Evolutionary conservation across 2,113 vertebrate species (phyloP), one percentile per base, ranked within the genome.

Genomic region (Sinocyclocheilus anophthalmus): DNA sequence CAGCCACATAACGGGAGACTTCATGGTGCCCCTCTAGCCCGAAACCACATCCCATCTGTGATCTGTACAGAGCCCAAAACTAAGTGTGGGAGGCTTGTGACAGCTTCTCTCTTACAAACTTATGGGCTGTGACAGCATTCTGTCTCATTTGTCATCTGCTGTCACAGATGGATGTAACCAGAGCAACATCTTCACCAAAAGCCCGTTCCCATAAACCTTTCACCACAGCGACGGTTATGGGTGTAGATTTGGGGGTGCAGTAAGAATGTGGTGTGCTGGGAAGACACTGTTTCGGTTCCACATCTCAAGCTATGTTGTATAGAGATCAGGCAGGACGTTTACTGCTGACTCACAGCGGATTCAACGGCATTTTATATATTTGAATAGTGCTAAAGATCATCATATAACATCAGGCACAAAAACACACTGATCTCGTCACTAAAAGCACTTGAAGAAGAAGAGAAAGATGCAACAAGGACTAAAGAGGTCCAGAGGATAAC

Each of bases 271-370:
- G 39, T 53, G 63, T 3, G 10, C 10, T 42, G 42, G 42, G 9
- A 42, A 42, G 42, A 42, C 16, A 22, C 42, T 3, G 50, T 73
- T 84, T 59, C 53, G 91, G 90, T 90, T 88, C 90, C 84, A 55
- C 18, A 81, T 88, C 81, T 90, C 89, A 89, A 85, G 33, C n/a
- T 26, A 70, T 87, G 73, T 89, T 81, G 88, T 92, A 39, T 42
- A 22, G 84, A 89, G 80, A 84, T 77, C 87, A 89, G 90, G 88
- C 84, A 86, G 85, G 79, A 84, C 81, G 57, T 85, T 63, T 57
- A 80, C 77, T 63, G 33, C 70, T 77, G 82, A 86, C 70, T 86
- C 69, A 57, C 84, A 87, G 76, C 87, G 88, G 84, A 81, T 88
- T 42, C 50, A 73, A 59, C 20, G n/a, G n/a, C n/a, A n/a, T n/a